Percentiles rank a stretch among this genome's conserved stretches.
phyloP scores from a whole-genome alignment of 2,888 invertebrate genomes.

The Lithophane semibrunnea region DNA sequence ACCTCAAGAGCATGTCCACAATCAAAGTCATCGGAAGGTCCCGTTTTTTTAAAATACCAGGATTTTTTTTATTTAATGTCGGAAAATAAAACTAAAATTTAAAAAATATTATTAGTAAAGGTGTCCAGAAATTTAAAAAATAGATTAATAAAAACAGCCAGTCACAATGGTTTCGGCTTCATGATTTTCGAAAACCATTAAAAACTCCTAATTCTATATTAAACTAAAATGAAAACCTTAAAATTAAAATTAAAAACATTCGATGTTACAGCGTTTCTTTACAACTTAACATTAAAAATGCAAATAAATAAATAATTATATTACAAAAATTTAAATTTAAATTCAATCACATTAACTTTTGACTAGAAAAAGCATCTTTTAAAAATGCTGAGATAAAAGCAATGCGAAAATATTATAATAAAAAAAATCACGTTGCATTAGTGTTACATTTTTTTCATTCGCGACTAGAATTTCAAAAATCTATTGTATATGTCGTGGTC shows the following conservation, averaged over 20 bases:
- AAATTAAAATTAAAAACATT: constrained; percentile 54
- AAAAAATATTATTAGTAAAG: not conserved
- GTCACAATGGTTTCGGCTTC: not conserved
- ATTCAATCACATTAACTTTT: constrained; percentile 55
- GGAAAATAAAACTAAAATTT: not conserved
- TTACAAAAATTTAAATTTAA: constrained; percentile 10
- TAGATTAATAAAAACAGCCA: not conserved
- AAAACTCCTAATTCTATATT: constrained; percentile 4
- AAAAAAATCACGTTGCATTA: constrained; percentile 32
- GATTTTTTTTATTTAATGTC: not conserved
- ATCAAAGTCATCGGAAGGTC: constrained; percentile 68
- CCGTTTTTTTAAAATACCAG: constrained; percentile 33
- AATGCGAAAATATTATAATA: not conserved
- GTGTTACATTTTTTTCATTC: constrained; percentile 9
- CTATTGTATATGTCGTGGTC: constrained; percentile 29
- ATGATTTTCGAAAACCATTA: constrained; percentile 1
- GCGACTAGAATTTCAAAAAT: constrained; percentile 28
- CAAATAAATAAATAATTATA: constrained; percentile 38
- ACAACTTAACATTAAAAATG: constrained; percentile 56
- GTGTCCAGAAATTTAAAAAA: not conserved
- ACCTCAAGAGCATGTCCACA: constrained; percentile 64
- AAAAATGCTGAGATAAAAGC: not conserved
- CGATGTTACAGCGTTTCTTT: constrained; percentile 49
- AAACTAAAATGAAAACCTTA: constrained; percentile 30
- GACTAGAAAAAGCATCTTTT: constrained; percentile 58